A percentile compares a stretch with the other conserved stretches of the same genome.
phyloP scores from a whole-genome alignment of 2,113 vertebrate species.

The Peromyscus maniculatus region DNA sequence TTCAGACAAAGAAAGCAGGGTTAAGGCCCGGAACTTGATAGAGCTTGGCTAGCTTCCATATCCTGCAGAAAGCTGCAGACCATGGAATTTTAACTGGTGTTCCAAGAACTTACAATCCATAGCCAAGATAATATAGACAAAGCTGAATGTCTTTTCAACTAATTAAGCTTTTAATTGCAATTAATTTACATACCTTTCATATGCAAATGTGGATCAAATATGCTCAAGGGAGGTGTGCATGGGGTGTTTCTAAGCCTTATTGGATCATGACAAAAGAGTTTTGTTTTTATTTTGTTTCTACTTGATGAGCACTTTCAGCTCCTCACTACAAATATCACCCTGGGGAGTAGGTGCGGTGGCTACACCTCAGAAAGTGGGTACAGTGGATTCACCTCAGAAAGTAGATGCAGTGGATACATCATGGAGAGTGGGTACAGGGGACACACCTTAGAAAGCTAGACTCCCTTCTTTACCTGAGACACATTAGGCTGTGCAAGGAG shows the following conservation, averaged over 20 bases:
- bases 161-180: constrained; percentile 47
- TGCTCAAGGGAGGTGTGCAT: neutral
- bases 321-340: neutral
- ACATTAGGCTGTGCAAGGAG: neutral
- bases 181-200: constrained; percentile 30
- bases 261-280: neutral
- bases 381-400: neutral
- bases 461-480: neutral
- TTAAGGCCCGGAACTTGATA: neutral
- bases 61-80: neutral
- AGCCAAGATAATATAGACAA: constrained; percentile 39
- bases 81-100: neutral
- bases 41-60: neutral
- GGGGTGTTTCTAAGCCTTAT: neutral
- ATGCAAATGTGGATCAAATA: constrained; percentile 36
- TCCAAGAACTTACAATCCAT: constrained; percentile 8
- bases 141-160: constrained; percentile 37
- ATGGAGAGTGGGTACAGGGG: neutral
- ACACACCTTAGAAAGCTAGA: neutral
- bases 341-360: neutral
- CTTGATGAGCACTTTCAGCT: neutral
- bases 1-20: neutral
- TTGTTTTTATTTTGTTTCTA: neutral
- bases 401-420: neutral
- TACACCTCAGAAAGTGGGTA: neutral